Base-by-base conservation (phyloP, 2,113 vertebrate genomes). In the Phylloscopus trochiloides region DNA sequence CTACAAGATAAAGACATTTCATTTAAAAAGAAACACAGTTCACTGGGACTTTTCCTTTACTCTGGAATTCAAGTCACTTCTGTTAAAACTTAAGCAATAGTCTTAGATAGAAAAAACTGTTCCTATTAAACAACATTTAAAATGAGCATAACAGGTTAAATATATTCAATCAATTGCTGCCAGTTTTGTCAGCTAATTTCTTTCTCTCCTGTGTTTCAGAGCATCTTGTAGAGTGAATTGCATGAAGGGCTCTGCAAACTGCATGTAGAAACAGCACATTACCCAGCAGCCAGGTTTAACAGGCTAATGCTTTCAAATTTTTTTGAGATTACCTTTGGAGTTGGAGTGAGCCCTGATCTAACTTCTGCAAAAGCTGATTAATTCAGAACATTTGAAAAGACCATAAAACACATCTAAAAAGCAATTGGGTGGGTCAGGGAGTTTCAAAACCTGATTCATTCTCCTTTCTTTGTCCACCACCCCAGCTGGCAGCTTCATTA, bases 261-360 rank as follows among this genome's bases (percentile, higher is more conserved):
- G 5, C 36, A 32, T 15, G 3, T 12, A 82, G 38, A 62, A 82
- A 90, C 19, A 29, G 18, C 6, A 34, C 0, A 0, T 61, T 76
- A 58, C 10, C 13, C 68, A 42, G 29, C 7, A 73, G 25, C 28
- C 29, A 82, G 50, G 17, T 79, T 70, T 57, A 81, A 29, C 11
- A n/a, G 28, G 14, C 6, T 17, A 73, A 72, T 34, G 32, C 17
- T 52, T 58, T 43, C 16, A n/a, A 14, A 2, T 5, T 22, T 81
- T 85, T 65, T 70, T 17, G 40, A 48, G 31, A 58, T 75, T 80
- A 61, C 1, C 0, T 84, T 75, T 58, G 20, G 20, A 87, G 10
- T 26, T 48, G 29, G 18, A 61, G 3, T 48, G 32, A 75, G 12
- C 9, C n/a, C 9, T 54, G 25, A 45, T 89, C 32, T 51, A 45